These are phyloP conservation scores for Pemphigus obesinymphae DNA, from an alignment of 1,140 invertebrate genomes.

Conservation along the genomic window DNA sequence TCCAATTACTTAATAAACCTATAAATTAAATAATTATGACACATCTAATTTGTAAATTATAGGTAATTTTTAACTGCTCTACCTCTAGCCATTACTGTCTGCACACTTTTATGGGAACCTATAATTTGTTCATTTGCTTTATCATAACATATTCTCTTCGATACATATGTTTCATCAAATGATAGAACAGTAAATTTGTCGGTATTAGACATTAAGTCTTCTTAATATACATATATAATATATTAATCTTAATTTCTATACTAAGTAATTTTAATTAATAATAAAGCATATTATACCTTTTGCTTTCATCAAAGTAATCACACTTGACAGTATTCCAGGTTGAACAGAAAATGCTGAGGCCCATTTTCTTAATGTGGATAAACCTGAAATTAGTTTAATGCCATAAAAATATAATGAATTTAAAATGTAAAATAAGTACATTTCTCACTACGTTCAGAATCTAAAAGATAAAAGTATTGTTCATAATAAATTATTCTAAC, in stretches of 20 bases:
- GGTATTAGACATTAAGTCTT: background rate
- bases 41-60: background rate
- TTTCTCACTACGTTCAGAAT: background rate
- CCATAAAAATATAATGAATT: too few species aligned
- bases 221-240: background rate
- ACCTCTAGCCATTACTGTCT: background rate
- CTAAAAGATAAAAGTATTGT: background rate
- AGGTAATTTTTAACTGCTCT: background rate
- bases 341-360: background rate
- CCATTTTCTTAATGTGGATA: background rate
- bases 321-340: background rate
- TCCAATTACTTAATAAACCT: too few species aligned
- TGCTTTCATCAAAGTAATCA: background rate
- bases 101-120: background rate
- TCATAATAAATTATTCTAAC: background rate
- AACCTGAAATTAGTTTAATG: background rate
- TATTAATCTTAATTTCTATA: background rate
- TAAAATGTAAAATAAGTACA: too few species aligned
- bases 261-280: background rate
- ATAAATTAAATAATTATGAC: background rate
- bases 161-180: conserved; percentile 15
- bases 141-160: background rate
- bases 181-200: background rate
- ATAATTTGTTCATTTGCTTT: conserved; percentile 13
- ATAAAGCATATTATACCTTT: background rate